Conservation (phyloP, 2,797 vertebrate species). For the Ptychadena robeensis region DNA sequence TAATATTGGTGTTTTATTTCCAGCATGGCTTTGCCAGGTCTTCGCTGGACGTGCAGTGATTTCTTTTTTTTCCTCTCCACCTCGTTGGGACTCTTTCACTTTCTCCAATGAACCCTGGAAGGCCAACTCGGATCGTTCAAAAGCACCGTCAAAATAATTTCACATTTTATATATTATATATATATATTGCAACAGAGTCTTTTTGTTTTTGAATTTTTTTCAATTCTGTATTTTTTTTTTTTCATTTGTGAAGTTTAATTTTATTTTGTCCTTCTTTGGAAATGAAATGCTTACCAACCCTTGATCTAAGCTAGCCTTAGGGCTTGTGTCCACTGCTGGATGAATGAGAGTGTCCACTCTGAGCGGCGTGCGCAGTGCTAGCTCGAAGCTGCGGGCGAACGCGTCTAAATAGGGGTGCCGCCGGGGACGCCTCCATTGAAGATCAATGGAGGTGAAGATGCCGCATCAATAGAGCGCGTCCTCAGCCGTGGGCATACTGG, state of each 20-base stretch:
- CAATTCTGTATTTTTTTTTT: background rate
- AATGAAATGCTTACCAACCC: background rate
- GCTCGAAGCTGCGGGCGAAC: too few relatives aligned
- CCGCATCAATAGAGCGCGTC: too few relatives aligned
- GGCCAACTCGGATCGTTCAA: conserved; percentile 12
- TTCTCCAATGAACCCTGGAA: background rate
- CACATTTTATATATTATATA: conserved; percentile 39
- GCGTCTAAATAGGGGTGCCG: too few relatives aligned
- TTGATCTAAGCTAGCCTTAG: background rate
- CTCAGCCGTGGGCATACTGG: too few relatives aligned
- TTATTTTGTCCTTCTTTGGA: conserved; percentile 14
- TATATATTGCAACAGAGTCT: conserved; percentile 48
- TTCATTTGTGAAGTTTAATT: conserved; percentile 26
- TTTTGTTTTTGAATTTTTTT: conserved; percentile 25
- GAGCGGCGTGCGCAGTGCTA: too few relatives aligned
- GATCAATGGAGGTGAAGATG: too few relatives aligned
- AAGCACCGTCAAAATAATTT: conserved; percentile 25
- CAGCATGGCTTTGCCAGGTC: background rate
- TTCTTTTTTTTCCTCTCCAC: background rate
- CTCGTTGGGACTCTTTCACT: background rate
- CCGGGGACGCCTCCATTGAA: too few relatives aligned
- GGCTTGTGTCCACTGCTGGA: too few relatives aligned
- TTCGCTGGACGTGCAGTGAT: background rate
- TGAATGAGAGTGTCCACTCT: too few relatives aligned
- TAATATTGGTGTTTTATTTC: background rate